Base-by-base conservation (phyloP, 2,113 vertebrate genomes). In the Syngnathus typhle region DNA sequence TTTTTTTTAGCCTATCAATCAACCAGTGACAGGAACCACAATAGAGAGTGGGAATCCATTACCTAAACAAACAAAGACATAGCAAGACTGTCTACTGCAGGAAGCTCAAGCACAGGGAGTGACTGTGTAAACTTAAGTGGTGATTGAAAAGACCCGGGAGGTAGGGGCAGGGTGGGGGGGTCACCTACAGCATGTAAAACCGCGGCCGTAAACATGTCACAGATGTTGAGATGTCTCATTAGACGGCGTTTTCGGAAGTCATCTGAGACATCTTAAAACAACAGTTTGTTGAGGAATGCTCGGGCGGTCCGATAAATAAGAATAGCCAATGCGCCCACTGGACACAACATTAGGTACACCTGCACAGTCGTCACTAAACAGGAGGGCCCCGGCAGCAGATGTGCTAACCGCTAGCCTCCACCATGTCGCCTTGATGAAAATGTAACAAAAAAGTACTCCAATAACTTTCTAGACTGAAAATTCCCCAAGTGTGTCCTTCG, bases 41-140 rank as follows among this genome's bases (percentile, higher is more conserved):
- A 89, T 88, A 85, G 81, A 68, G 79, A 87, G 78, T 87, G 82
- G 79, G 88, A 86, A 87, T 85, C 88, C 77, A 87, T 88, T 87
- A 87, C 85, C 71, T 81, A 89, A 87, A 87, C 81, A 89, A 87
- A 88, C 86, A 89, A 86, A 86, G 86, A 81, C 85, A 75, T 83
- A 76, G 85, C 81, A 76, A 83, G 81, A 85, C 71, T 80, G 86
- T 85, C 88, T 82, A 75, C 65, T 32, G 74, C 78, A 74, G 70
- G 72, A 78, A 59, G 68, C 77, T 77, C 79, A 73, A 73, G 73
- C 52, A 32, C 65, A 63, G 54, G 65, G 63, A 69, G 61, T 41
- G 78, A 19, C 78, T 79, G 51, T 79, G 82, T 80, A 82, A 85
- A 85, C 86, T 72, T 51, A 81, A 76, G 83, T 79, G 80, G 58